Percentiles rank a stretch among this genome's conserved stretches.
phyloP scores from a whole-genome alignment of 2,113 vertebrate species.

The Chelonoidis abingdonii region DNA sequence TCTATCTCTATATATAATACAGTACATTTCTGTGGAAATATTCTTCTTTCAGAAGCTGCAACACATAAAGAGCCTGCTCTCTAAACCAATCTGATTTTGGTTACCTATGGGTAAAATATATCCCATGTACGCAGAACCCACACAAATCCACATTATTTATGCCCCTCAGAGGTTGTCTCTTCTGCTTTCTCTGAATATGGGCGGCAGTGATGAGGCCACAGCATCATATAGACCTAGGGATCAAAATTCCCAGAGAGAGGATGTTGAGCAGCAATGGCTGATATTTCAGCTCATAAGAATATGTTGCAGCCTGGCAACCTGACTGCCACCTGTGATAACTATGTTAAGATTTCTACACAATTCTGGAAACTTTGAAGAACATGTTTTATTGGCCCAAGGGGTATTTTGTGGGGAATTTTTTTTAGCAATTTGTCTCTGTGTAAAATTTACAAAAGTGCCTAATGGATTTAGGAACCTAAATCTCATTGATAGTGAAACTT shows the following conservation, averaged over 20 bases:
- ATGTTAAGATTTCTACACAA: neutral
- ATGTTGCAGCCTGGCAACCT: neutral
- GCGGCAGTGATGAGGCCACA: neutral
- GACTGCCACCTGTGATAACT: neutral
- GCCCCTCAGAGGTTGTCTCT: neutral
- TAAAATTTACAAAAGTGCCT: neutral
- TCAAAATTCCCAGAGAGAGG: neutral
- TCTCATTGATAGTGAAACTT: neutral
- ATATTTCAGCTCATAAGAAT: neutral
- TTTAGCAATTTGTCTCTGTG: neutral
- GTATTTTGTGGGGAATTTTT: accelerated
- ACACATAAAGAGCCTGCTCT: neutral
- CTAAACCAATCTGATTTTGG: neutral
- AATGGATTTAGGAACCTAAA: neutral
- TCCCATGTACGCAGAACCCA: neutral
- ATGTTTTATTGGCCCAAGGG: accelerated
- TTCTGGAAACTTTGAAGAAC: accelerated
- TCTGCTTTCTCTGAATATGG: neutral
- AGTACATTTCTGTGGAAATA: neutral
- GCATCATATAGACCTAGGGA: neutral
- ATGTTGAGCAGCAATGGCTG: neutral
- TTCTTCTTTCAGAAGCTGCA: neutral
- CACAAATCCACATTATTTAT: neutral
- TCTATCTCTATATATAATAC: neutral
- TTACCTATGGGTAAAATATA: neutral